Evolutionary conservation across 2,797 vertebrate species (phyloP).

Genomic region (Sylvia borin): DNA sequence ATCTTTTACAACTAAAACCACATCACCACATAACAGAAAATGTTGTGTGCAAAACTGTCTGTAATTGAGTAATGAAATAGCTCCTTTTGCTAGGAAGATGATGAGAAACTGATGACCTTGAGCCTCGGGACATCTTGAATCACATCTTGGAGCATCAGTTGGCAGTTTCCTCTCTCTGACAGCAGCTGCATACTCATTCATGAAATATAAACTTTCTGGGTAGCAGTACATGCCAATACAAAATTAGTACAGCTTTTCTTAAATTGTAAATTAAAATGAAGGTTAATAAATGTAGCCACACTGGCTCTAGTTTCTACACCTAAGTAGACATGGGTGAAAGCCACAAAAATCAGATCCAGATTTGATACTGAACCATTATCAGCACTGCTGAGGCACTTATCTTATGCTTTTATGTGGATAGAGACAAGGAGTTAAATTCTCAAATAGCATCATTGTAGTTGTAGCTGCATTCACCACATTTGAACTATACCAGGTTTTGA

Average conservation of each 20-base stretch:
- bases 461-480: background rate
- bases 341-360: background rate
- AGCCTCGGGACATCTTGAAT: background rate
- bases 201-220: background rate
- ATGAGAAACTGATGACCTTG: background rate
- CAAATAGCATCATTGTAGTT: background rate
- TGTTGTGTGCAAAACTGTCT: background rate
- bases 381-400: background rate
- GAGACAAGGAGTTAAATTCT: background rate
- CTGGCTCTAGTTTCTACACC: background rate
- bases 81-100: background rate
- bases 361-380: background rate
- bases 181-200: background rate
- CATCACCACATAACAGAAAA: background rate
- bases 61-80: background rate
- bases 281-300: background rate
- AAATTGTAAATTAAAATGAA: background rate
- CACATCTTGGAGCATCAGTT: background rate
- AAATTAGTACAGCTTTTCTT: background rate
- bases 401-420: background rate
- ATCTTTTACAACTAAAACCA: background rate
- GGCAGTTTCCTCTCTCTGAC: background rate
- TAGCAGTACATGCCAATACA: background rate
- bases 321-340: background rate
- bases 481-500: background rate